Evolutionary conservation across 2,797 vertebrate species (phyloP).

Genomic region (Gobio occitaniae): DNA sequence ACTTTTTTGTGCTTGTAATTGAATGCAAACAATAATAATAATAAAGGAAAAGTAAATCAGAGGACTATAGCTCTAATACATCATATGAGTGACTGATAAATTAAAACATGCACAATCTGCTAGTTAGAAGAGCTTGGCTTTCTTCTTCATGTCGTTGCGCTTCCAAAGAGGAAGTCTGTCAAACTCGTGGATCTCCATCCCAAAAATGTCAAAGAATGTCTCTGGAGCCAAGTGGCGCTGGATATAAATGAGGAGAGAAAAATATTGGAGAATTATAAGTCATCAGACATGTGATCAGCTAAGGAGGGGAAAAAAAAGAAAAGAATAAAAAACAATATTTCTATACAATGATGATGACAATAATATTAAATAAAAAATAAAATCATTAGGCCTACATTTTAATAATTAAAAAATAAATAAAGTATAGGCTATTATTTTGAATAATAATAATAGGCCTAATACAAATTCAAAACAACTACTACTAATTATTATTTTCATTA

Average conservation of each 20-base stretch:
- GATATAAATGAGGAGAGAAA: constrained; percentile 41
- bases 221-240: constrained; percentile 97
- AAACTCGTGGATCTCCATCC: constrained; percentile 98
- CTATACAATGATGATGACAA: neutral
- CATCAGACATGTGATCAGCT: constrained; percentile 32
- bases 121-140: constrained; percentile 94
- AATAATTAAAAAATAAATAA: no score
- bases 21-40: constrained; percentile 44
- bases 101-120: constrained; percentile 66
- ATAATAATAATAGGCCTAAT: no score
- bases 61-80: constrained; percentile 57
- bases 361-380: no score
- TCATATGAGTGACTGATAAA: constrained; percentile 62
- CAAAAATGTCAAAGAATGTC: constrained; percentile 96
- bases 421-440: no score
- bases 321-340: neutral
- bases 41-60: constrained; percentile 45
- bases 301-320: no score
- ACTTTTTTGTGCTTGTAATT: constrained; percentile 47
- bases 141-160: constrained; percentile 99
- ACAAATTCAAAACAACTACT: no score
- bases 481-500: no score
- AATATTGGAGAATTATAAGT: constrained; percentile 59
- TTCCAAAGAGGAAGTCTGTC: constrained; percentile 99
- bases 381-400: no score